Evolutionary conservation across 1,140 invertebrate species (phyloP).

Genomic region (Drosophila virilis): DNA sequence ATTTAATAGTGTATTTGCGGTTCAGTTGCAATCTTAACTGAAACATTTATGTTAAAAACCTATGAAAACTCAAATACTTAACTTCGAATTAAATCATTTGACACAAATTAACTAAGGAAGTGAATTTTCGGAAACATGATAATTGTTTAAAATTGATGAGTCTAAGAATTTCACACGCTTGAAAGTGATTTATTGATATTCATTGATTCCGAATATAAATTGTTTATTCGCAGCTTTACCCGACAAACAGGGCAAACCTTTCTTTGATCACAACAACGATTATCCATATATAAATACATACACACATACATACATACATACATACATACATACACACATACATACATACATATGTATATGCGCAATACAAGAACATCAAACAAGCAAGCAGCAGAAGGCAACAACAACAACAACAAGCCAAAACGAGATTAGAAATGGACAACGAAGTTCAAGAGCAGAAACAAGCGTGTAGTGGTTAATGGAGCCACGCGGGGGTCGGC

Average conservation of each 20-base stretch:
- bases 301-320: not conserved
- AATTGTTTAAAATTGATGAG: not conserved
- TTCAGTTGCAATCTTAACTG: too few relatives aligned
- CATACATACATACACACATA: not conserved
- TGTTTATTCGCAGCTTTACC: not conserved
- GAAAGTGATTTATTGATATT: not conserved
- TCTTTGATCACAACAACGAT: not conserved
- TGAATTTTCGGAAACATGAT: not conserved
- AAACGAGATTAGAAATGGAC: slow-evolving; percentile 37
- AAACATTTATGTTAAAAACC: too few relatives aligned
- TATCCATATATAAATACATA: slow-evolving; percentile 2
- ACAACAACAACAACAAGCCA: slow-evolving; percentile 1
- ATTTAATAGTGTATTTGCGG: not conserved
- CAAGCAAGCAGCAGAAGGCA: not conserved
- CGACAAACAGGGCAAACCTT: slow-evolving; percentile 4
- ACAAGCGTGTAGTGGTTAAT: slow-evolving; percentile 15
- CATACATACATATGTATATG: not conserved
- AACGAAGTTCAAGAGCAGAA: slow-evolving; percentile 43
- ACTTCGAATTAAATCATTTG: not conserved
- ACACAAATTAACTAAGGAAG: not conserved
- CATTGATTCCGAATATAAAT: slow-evolving; percentile 1
- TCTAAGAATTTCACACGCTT: not conserved
- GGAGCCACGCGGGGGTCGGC: slow-evolving; percentile 11
- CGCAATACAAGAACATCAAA: not conserved
- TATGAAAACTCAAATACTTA: too few relatives aligned